Evolutionary conservation across 2,888 invertebrate species (phyloP).

Genomic region (Leptinotarsa peninsularis): DNA sequence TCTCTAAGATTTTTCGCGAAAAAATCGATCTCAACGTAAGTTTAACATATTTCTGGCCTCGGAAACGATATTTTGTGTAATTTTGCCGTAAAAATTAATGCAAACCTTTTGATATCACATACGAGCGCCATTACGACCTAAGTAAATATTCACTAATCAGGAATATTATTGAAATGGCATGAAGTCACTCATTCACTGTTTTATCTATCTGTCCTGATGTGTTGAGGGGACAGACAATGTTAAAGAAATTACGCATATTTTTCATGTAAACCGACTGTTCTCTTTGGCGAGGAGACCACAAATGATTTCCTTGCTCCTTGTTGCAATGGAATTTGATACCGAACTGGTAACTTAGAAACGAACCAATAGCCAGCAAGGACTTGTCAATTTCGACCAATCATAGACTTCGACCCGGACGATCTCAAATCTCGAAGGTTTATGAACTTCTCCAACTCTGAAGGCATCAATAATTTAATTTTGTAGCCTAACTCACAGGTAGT

Average conservation of each 20-base stretch:
- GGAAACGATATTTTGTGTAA: constrained; percentile 57
- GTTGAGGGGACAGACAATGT: constrained; percentile 64
- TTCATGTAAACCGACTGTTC: constrained; percentile 66
- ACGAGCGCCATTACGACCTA: constrained; percentile 67
- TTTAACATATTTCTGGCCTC: constrained; percentile 63
- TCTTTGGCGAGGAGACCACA: constrained; percentile 67
- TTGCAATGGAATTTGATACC: constrained; percentile 56
- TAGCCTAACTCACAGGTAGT: background rate
- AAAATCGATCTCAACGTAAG: constrained; percentile 55
- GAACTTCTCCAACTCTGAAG: constrained; percentile 46
- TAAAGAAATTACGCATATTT: constrained; percentile 64
- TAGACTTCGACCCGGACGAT: constrained; percentile 42
- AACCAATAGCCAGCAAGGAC: constrained; percentile 52
- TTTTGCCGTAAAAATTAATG: constrained; percentile 65
- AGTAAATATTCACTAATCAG: constrained; percentile 66
- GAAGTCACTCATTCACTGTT: constrained; percentile 67
- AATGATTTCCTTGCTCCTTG: constrained; percentile 60
- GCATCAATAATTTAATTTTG: background rate
- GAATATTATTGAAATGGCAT: constrained; percentile 66
- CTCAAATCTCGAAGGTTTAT: constrained; percentile 49
- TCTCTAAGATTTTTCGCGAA: constrained; percentile 39
- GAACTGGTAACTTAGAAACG: constrained; percentile 55
- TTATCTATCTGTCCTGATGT: constrained; percentile 65
- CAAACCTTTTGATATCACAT: constrained; percentile 67
- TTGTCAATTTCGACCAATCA: constrained; percentile 54